phyloP scores from a whole-genome alignment of 2,888 invertebrate genomes.

The Temnothorax unifasciatus region DNA sequence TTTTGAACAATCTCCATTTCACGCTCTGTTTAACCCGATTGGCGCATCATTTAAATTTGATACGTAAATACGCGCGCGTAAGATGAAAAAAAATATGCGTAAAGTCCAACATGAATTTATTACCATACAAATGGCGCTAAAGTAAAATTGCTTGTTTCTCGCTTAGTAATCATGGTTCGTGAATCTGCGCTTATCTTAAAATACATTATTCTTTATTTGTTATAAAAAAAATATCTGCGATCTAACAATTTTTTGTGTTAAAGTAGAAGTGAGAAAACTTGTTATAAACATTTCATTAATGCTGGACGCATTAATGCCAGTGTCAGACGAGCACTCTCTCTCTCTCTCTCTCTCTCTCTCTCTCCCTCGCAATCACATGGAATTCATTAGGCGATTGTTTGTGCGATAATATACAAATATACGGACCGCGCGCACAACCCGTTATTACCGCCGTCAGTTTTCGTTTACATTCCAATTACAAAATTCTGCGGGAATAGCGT shows the following conservation, averaged over 20 bases:
- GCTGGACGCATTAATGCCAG: neutral
- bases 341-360: too few species aligned
- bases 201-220: neutral
- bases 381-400: slow-evolving; percentile 37
- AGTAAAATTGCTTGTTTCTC: neutral
- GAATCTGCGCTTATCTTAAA: neutral
- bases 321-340: neutral
- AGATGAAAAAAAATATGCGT: neutral
- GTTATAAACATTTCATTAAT: slow-evolving; percentile 3
- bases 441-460: neutral
- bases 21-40: slow-evolving; percentile 17
- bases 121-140: neutral
- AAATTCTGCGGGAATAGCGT: slow-evolving; percentile 33
- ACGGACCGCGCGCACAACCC: neutral
- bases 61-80: neutral
- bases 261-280: neutral
- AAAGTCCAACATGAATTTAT: neutral
- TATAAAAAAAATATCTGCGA: neutral
- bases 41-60: neutral
- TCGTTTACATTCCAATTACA: slow-evolving; percentile 37
- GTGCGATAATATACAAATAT: slow-evolving; percentile 2
- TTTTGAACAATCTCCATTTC: slow-evolving; percentile 20
- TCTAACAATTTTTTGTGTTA: neutral
- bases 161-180: neutral
- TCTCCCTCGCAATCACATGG: neutral